Evolutionary conservation across 2,797 vertebrate genomes (phyloP).

Genomic region (Cyclura pinguis): DNA sequence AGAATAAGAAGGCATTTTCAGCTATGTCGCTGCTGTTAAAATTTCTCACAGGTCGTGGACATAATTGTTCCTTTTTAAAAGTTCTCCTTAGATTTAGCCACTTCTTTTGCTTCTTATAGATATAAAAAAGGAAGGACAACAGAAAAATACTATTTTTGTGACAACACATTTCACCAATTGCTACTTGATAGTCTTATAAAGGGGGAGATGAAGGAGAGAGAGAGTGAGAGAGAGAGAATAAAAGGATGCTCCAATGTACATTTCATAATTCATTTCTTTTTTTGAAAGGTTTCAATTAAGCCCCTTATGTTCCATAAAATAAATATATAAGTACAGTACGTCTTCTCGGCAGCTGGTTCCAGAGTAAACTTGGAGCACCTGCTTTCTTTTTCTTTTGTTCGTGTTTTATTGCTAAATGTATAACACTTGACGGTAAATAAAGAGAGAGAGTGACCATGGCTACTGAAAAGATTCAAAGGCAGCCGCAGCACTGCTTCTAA

Average conservation of each 20-base stretch:
- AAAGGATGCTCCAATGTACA: constrained; percentile 49
- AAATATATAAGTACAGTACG: constrained; percentile 66
- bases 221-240: not conserved
- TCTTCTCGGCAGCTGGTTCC: constrained; percentile 74
- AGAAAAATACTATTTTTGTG: constrained; percentile 63
- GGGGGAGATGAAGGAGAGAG: not conserved
- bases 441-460: constrained; percentile 84
- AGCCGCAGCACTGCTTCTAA: constrained; percentile 39
- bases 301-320: constrained; percentile 53
- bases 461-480: constrained; percentile 79
- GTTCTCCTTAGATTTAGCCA: constrained; percentile 34
- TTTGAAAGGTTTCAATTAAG: constrained; percentile 62
- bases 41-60: not conserved
- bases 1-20: not conserved
- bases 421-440: constrained; percentile 87
- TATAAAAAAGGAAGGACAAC: constrained; percentile 42
- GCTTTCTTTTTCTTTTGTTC: constrained; percentile 76
- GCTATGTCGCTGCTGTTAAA: not conserved
- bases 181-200: constrained; percentile 68
- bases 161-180: constrained; percentile 71
- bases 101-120: constrained; percentile 63
- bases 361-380: constrained; percentile 81
- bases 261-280: constrained; percentile 59
- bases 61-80: not conserved
- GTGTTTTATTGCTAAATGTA: constrained; percentile 81